Evolutionary conservation across 1,140 invertebrate genomes (phyloP).

Genomic region (Lasioglossum baleicum): DNA sequence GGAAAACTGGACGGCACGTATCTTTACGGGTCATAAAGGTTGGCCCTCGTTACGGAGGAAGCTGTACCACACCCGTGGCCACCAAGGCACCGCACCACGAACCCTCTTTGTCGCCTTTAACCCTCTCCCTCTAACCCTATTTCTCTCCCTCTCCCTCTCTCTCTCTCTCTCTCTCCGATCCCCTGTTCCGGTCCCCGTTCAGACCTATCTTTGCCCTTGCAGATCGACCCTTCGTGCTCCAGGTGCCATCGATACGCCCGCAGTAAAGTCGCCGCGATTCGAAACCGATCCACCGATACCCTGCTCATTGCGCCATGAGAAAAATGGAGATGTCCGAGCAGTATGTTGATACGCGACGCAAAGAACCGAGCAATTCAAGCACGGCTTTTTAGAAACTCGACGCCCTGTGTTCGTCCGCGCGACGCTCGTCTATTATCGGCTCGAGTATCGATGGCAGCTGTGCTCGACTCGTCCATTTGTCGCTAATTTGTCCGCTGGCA

Average conservation of each 20-base stretch:
- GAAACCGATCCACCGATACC: constrained; percentile 26
- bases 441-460: too few species aligned
- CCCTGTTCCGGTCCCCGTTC: neutral
- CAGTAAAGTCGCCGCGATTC: constrained; percentile 6
- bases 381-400: too few species aligned
- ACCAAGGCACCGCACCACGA: constrained; percentile 75
- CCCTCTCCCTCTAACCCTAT: constrained; percentile 36
- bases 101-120: constrained; percentile 64
- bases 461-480: too few species aligned
- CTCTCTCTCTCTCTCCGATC: too few species aligned
- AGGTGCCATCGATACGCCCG: constrained; percentile 47
- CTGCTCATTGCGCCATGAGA: too few species aligned
- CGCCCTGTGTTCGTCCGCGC: too few species aligned
- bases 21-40: constrained; percentile 80
- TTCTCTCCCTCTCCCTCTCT: too few species aligned
- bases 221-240: constrained; percentile 36
- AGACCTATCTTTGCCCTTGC: neutral
- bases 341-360: too few species aligned
- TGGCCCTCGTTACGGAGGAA: constrained; percentile 76
- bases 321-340: too few species aligned
- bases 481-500: too few species aligned
- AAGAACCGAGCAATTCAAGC: too few species aligned
- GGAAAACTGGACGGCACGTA: constrained; percentile 79
- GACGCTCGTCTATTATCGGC: too few species aligned
- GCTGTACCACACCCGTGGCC: constrained; percentile 74